phyloP scores from a whole-genome alignment of 2,113 vertebrate genomes.

The Petaurus breviceps region DNA sequence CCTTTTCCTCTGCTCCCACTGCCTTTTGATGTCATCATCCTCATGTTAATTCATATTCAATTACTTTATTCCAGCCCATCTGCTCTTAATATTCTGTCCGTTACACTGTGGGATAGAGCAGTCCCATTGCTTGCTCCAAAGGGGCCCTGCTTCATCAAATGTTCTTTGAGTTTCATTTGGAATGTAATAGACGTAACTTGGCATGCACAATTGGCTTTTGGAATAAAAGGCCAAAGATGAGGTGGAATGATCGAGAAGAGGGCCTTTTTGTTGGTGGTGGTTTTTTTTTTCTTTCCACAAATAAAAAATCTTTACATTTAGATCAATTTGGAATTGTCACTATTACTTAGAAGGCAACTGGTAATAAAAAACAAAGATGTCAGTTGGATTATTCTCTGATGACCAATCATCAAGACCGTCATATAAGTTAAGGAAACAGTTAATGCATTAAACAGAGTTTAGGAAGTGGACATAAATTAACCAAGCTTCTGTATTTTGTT shows the following conservation, averaged over 20 bases:
- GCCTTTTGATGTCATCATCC: background rate
- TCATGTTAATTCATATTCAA: slow-evolving; percentile 38
- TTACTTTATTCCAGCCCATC: slow-evolving; percentile 22
- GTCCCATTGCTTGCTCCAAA: slow-evolving; percentile 43
- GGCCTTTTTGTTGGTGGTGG: background rate
- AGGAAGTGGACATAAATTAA: slow-evolving; percentile 81
- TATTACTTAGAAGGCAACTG: slow-evolving; percentile 66
- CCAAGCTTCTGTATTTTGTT: slow-evolving; percentile 79
- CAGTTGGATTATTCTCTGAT: slow-evolving; percentile 67
- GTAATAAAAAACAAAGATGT: slow-evolving; percentile 71
- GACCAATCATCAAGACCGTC: slow-evolving; percentile 71
- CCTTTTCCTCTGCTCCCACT: slow-evolving; percentile 51
- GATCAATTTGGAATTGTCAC: slow-evolving; percentile 50
- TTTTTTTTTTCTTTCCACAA: slow-evolving; percentile 51
- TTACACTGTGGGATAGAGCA: background rate
- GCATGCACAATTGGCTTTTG: slow-evolving; percentile 45
- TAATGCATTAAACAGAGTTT: slow-evolving; percentile 67
- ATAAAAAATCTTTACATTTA: slow-evolving; percentile 48
- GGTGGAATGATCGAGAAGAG: slow-evolving; percentile 34
- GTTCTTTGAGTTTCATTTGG: slow-evolving; percentile 51
- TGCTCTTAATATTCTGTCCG: background rate
- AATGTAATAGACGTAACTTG: background rate
- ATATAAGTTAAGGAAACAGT: slow-evolving; percentile 72
- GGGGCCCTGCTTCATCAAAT: slow-evolving; percentile 44
- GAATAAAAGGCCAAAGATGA: slow-evolving; percentile 9